phyloP scores from a whole-genome alignment of 92 coral and sea anemone species.

The Phymanthus crucifer region DNA sequence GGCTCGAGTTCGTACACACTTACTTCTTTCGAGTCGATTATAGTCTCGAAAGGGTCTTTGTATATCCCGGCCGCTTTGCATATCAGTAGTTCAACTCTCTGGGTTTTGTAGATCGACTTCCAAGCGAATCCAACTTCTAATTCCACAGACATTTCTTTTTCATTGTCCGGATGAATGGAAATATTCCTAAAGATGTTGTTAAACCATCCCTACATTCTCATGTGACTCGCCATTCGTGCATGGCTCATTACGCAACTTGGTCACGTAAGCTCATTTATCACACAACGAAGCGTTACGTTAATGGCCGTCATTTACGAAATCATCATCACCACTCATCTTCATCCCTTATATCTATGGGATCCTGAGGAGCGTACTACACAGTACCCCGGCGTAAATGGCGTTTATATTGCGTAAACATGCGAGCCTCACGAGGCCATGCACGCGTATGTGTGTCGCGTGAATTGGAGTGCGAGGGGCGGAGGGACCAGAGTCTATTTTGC shows the following conservation, averaged over 20 bases:
- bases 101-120: constrained; percentile 4
- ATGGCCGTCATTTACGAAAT: too few relatives aligned
- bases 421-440: too few relatives aligned
- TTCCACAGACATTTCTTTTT: constrained; percentile 5
- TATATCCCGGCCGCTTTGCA: constrained; percentile 28
- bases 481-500: too few relatives aligned
- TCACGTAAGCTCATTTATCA: not conserved
- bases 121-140: constrained; percentile 28
- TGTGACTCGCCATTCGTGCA: not conserved
- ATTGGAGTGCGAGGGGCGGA: too few relatives aligned
- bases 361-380: too few relatives aligned
- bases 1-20: constrained; percentile 6
- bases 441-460: too few relatives aligned
- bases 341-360: too few relatives aligned
- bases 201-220: not conserved
- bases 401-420: too few relatives aligned
- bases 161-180: not conserved
- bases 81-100: constrained; percentile 21
- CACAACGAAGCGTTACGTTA: not conserved
- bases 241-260: not conserved
- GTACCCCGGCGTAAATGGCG: too few relatives aligned
- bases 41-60: constrained; percentile 16
- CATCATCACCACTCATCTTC: too few relatives aligned
- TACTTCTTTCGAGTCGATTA: not conserved
- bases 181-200: not conserved